These are phyloP conservation scores for Norana najaformis DNA, from an alignment of 2,888 invertebrate species.

Conservation along the genomic window DNA sequence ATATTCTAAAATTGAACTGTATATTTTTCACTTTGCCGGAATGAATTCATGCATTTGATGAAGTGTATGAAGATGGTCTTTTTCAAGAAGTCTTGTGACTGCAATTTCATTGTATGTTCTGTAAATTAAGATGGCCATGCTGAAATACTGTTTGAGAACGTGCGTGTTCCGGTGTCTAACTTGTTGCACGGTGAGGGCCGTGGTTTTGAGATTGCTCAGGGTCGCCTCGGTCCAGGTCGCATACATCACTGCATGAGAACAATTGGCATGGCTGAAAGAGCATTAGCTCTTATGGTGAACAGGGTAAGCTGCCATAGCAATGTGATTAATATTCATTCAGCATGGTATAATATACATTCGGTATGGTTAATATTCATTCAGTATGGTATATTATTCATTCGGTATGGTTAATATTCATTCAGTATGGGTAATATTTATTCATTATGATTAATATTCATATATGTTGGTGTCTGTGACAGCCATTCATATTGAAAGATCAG, in stretches of 20 bases:
- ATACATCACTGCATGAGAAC: slow-evolving; percentile 66
- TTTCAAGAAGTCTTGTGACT: not conserved
- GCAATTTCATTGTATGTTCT: slow-evolving; percentile 3
- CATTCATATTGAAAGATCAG: too few species aligned
- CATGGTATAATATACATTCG: too few species aligned
- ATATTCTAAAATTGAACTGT: not conserved
- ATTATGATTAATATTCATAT: too few species aligned
- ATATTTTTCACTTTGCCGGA: not conserved
- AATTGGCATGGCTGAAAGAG: slow-evolving; percentile 63
- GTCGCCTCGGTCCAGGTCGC: slow-evolving; percentile 64
- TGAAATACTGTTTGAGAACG: slow-evolving; percentile 64
- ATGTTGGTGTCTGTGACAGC: too few species aligned
- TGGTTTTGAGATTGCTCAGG: slow-evolving; percentile 66
- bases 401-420: too few species aligned
- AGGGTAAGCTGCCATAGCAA: slow-evolving; percentile 50
- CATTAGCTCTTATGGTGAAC: slow-evolving; percentile 61
- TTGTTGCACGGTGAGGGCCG: slow-evolving; percentile 64
- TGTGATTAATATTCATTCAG: too few species aligned
- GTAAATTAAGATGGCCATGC: slow-evolving; percentile 62
- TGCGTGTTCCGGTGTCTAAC: slow-evolving; percentile 62
- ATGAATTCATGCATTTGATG: not conserved
- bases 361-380: too few species aligned
- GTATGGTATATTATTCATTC: too few species aligned
- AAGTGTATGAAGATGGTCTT: not conserved
- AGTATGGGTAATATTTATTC: too few species aligned